Conservation (phyloP, 2,113 vertebrate genomes). For the Triplophysa tibetana region DNA sequence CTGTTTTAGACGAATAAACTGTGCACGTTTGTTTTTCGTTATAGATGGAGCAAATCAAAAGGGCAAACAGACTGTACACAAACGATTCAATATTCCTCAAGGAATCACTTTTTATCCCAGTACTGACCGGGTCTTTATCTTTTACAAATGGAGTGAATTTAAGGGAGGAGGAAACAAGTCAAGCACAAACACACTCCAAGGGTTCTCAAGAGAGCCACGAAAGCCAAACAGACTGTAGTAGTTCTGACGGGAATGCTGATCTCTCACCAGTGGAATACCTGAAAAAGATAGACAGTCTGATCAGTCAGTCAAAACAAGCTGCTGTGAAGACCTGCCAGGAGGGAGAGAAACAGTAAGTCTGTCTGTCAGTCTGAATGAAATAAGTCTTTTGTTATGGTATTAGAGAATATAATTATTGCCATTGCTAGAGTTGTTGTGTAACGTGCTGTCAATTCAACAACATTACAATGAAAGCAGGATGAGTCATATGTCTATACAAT, state of each 20-base stretch:
- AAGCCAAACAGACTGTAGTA: slow-evolving; percentile 43
- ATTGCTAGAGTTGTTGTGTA: background rate
- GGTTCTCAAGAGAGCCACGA: slow-evolving; percentile 37
- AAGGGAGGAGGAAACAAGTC: slow-evolving; percentile 39
- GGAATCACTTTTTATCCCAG: slow-evolving; percentile 83
- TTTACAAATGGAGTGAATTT: slow-evolving; percentile 55
- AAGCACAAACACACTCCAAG: slow-evolving; percentile 28
- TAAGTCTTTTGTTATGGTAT: background rate
- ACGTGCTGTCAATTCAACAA: background rate
- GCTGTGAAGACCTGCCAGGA: slow-evolving; percentile 74
- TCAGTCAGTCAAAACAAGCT: slow-evolving; percentile 82
- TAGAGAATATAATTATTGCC: background rate
- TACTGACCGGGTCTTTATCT: slow-evolving; percentile 63
- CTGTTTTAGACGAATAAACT: no score
- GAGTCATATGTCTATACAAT: background rate
- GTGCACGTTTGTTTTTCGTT: slow-evolving; percentile 28
- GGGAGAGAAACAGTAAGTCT: slow-evolving; percentile 68
- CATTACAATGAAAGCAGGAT: background rate
- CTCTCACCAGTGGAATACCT: slow-evolving; percentile 84
- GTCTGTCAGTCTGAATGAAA: background rate
- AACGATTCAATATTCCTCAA: slow-evolving; percentile 93
- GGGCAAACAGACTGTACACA: slow-evolving; percentile 90
- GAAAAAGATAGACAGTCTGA: slow-evolving; percentile 82
- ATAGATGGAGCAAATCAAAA: slow-evolving; percentile 92
- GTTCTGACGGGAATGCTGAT: slow-evolving; percentile 59